Evolutionary conservation across 1,140 invertebrate genomes (phyloP).

Genomic region (Aphidius ervi): DNA sequence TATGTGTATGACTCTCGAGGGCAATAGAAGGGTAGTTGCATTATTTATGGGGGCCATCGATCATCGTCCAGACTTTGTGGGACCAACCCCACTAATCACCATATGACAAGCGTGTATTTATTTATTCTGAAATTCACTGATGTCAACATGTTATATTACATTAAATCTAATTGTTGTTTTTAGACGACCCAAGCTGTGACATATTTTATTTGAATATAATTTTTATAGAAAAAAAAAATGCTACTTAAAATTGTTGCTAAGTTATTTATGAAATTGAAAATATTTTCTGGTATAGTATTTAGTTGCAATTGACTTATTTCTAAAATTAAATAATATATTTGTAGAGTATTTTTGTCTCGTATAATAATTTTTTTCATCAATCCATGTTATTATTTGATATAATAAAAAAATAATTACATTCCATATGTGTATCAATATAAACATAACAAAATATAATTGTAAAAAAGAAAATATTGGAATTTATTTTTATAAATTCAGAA

Average conservation of each 20-base stretch:
- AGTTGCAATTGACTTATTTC: not conserved
- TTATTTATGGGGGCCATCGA: slow-evolving; percentile 52
- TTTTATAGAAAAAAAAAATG: slow-evolving; percentile 1
- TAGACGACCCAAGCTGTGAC: not conserved
- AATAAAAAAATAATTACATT: no score
- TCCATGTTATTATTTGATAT: no score
- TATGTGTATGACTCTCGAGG: slow-evolving; percentile 1
- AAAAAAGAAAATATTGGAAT: no score
- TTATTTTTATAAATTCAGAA: no score
- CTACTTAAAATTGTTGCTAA: not conserved
- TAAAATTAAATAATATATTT: no score
- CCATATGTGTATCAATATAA: no score
- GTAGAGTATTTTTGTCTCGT: no score
- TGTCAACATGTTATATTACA: slow-evolving; percentile 10
- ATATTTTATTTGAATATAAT: slow-evolving; percentile 20
- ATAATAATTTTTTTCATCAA: no score
- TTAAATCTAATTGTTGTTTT: slow-evolving; percentile 11
- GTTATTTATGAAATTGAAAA: not conserved
- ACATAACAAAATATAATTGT: no score
- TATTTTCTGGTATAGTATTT: not conserved
- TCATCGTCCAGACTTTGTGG: slow-evolving; percentile 38
- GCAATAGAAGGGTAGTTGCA: slow-evolving; percentile 39
- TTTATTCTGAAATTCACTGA: slow-evolving; percentile 6
- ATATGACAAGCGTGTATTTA: slow-evolving; percentile 42
- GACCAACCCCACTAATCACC: slow-evolving; percentile 49